Evolutionary conservation across 2,113 vertebrate species (phyloP), one percentile per base, ranked within the genome.

Genomic region (Oreochromis tanganicae): DNA sequence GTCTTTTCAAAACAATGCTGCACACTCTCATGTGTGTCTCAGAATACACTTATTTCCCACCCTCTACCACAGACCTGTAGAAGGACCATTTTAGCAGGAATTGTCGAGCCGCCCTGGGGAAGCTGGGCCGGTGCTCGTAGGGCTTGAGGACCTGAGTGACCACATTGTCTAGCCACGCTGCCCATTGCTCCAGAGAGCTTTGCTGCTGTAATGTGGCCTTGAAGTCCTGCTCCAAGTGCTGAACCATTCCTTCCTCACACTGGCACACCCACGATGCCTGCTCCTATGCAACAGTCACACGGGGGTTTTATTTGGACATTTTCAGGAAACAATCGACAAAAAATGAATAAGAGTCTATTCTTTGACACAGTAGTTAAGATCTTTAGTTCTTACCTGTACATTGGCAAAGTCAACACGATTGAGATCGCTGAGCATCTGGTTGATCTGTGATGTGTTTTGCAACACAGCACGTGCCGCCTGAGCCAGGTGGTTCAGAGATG

Each of bases 191-290:
- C 96, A 99, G 94, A 4, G 99, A 99, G 94, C 98, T 99, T 85
- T 99, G 98, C 95, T 98, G 98, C 95, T 99, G 98, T 81, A 99
- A 95, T 0, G 98, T 99, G 92, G 97, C 95, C 95, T 99, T 99
- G 96, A 99, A 99, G 94, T 99, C 99, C 94, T 98, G 99, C 96
- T 99, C 98, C 92, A 99, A 96, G 85, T 97, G 97, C 94, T 99
- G 98, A 2, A 99, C 99, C 93, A 98, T 93, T 7, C 97, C 97
- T 89, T 99, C 99, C 86, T 99, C 98, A 0, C 99, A 99, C 95
- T 99, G 98, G 96, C 99, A 99, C 93, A 99, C 99, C 99, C 99
- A 99, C 0, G 98, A 99, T 82, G 99, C 99, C 95, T 99, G 99
- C 89, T 99, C 99, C 99, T 99, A 88, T 6, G 48, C 79, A 86